Percentiles rank a stretch among this genome's conserved stretches.
Conservation (phyloP, 1,140 invertebrate species). For the Camponotus floridanus region DNA sequence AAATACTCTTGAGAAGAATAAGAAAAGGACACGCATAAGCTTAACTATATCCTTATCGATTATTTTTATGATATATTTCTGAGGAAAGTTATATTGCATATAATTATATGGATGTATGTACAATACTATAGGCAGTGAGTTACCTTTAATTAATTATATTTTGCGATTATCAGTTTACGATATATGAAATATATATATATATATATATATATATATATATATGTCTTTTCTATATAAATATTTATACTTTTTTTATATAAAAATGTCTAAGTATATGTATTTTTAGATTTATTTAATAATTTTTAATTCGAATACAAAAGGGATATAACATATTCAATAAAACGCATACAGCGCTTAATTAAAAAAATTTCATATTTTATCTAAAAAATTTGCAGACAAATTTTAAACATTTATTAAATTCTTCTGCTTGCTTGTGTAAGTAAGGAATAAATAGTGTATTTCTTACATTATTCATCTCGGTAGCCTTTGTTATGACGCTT, state of each 20-base stretch:
- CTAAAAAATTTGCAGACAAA: not conserved
- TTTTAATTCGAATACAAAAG: not conserved
- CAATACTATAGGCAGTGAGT: not conserved
- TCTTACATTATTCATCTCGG: constrained; percentile 30
- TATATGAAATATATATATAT: not conserved
- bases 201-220: not conserved
- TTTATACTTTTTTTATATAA: not conserved
- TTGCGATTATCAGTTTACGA: not conserved
- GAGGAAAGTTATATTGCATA: not conserved
- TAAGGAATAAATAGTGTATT: constrained; percentile 6
- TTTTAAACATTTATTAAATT: constrained; percentile 28
- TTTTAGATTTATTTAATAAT: not conserved
- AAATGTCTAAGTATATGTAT: not conserved
- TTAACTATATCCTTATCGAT: not conserved
- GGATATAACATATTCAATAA: not conserved
- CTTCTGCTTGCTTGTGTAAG: not conserved
- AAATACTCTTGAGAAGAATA: not conserved
- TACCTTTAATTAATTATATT: not conserved
- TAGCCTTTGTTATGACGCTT: constrained; percentile 30
- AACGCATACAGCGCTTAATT: not conserved
- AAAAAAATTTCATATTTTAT: not conserved
- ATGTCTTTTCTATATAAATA: not conserved
- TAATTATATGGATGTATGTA: constrained; percentile 2
- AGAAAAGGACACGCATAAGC: not conserved
- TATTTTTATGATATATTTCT: not conserved